Percentiles rank a stretch among this genome's conserved stretches.
phyloP scores from a whole-genome alignment of 2,113 vertebrate species.

The Carlito syrichta region DNA sequence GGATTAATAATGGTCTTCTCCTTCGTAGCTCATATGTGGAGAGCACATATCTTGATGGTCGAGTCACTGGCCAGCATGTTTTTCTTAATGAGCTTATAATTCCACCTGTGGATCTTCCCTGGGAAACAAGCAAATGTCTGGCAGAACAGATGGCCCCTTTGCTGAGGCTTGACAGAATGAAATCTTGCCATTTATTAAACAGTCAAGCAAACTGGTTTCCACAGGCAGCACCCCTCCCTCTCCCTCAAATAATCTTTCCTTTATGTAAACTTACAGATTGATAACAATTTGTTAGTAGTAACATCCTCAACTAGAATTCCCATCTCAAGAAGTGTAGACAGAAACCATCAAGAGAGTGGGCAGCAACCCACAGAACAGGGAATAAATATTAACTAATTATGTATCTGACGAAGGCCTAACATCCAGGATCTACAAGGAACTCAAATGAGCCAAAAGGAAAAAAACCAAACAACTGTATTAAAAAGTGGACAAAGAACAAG shows the following conservation, averaged over 20 bases:
- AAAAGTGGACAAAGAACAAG: too few relatives aligned
- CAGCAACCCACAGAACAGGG: too few relatives aligned
- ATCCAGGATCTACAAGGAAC: too few relatives aligned
- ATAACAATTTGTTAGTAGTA: background rate
- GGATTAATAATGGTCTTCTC: background rate
- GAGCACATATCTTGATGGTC: background rate
- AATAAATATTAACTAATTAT: too few relatives aligned
- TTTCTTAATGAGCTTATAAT: slow-evolving; percentile 39
- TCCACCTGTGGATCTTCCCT: slow-evolving; percentile 32
- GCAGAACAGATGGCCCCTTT: slow-evolving; percentile 48
- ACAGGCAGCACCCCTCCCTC: background rate
- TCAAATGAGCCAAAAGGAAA: too few relatives aligned
- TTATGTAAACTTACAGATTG: background rate
- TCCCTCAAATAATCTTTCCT: background rate
- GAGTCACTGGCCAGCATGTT: background rate
- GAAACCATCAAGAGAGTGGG: too few relatives aligned
- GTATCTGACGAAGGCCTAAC: too few relatives aligned
- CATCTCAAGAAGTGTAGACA: background rate
- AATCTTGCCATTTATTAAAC: background rate
- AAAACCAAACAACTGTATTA: too few relatives aligned
- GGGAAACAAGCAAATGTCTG: slow-evolving; percentile 33
- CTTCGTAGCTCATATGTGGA: background rate
- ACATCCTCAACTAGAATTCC: background rate
- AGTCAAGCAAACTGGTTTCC: background rate
- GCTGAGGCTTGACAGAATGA: background rate